Evolutionary conservation across 2,797 vertebrate species (phyloP).

Genomic region (Rhinogobio ventralis): DNA sequence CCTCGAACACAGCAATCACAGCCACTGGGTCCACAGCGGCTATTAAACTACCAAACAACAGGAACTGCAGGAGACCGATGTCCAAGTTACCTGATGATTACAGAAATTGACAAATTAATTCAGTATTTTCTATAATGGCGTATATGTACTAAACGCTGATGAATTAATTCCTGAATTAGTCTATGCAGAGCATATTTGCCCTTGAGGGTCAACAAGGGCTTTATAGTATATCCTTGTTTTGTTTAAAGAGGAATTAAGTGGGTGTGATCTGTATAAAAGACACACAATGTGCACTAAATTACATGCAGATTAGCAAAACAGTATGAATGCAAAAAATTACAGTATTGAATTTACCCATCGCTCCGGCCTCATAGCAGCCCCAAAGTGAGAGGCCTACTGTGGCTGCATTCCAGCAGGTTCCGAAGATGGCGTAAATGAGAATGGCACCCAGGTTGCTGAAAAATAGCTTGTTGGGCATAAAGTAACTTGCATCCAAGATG

Average conservation of each 20-base stretch:
- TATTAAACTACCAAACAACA: conserved; percentile 85
- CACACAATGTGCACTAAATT: background rate
- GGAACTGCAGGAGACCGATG: conserved; percentile 83
- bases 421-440: conserved; percentile 84
- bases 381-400: conserved; percentile 82
- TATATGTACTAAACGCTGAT: background rate
- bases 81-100: conserved; percentile 66
- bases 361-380: conserved; percentile 81
- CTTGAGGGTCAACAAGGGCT: background rate
- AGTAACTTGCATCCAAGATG: conserved; percentile 85
- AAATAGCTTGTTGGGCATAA: conserved; percentile 85
- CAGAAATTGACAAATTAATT: background rate
- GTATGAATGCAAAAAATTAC: background rate
- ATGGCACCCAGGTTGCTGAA: conserved; percentile 88
- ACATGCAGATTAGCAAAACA: background rate
- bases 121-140: background rate
- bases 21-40: conserved; percentile 83
- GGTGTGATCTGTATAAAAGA: background rate
- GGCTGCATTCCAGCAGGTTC: conserved; percentile 79
- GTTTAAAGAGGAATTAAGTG: background rate
- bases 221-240: background rate
- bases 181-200: background rate
- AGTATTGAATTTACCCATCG: conserved; percentile 23
- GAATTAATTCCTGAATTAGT: background rate
- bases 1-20: conserved; percentile 85